These are phyloP conservation scores for Procavia capensis DNA, from an alignment of 2,113 vertebrate species.

Conservation along the genomic window DNA sequence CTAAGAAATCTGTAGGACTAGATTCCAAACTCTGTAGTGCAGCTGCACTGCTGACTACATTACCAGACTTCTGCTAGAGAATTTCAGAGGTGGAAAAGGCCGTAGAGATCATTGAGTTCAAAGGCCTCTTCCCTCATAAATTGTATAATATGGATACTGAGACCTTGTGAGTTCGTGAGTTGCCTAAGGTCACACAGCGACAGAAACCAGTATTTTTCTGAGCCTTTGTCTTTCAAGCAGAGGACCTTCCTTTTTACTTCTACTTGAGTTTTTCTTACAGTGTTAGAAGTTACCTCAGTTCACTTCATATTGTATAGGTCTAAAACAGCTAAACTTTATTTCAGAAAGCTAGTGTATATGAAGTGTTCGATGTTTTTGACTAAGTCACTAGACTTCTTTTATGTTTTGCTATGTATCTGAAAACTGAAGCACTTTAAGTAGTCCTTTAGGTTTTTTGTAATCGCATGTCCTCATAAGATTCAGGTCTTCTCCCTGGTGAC, in stretches of 20 bases:
- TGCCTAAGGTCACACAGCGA: slow-evolving; percentile 23
- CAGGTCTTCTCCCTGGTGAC: slow-evolving; percentile 36
- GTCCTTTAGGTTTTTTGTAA: slow-evolving; percentile 36
- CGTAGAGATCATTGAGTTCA: slow-evolving; percentile 30
- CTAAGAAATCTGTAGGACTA: slow-evolving; percentile 36
- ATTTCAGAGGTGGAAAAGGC: not conserved
- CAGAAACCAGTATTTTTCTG: slow-evolving; percentile 41
- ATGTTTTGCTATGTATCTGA: slow-evolving; percentile 18
- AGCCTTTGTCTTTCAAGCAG: slow-evolving; percentile 10
- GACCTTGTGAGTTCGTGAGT: slow-evolving; percentile 2
- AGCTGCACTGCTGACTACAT: not conserved
- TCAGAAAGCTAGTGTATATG: slow-evolving; percentile 20
- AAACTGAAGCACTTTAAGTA: slow-evolving; percentile 43
- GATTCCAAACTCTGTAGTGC: slow-evolving; percentile 24
- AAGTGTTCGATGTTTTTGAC: slow-evolving; percentile 29
- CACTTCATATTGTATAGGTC: slow-evolving; percentile 45
- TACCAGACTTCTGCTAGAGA: slow-evolving; percentile 6
- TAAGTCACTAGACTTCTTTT: slow-evolving; percentile 38
- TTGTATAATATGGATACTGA: slow-evolving; percentile 28
- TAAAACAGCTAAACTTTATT: slow-evolving; percentile 57
- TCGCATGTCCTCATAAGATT: slow-evolving; percentile 13
- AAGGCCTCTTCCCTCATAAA: not conserved
- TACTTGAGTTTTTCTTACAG: not conserved
- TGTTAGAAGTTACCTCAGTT: not conserved
- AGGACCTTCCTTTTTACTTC: not conserved